Evolutionary conservation across 2,113 vertebrate genomes (phyloP), one percentile per base, ranked within the genome.

Genomic region (Campylomormyrus numenius): DNA sequence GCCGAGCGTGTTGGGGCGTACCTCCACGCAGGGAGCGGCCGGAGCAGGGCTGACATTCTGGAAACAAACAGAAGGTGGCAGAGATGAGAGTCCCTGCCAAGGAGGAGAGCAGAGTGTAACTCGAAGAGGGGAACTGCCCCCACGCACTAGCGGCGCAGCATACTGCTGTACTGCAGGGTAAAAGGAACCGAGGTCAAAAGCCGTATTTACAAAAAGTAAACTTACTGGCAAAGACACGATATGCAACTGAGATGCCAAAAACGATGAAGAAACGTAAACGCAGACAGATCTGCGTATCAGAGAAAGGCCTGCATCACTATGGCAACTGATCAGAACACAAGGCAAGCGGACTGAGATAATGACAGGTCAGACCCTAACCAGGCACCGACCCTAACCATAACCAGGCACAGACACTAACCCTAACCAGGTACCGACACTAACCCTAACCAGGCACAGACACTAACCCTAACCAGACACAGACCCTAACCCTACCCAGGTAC

Each of bases 21-120:
- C 93, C 56, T 96, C 96, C 88, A 92, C 90, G 0, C 94, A 95
- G 2, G 96, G 93, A 27, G 96, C 94, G 85, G 92, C 95, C 17
- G 96, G 96, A 35, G 94, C 94, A 0, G 96, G 94, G 89, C 95
- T 92, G 90, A 94, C 94, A 91, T 94, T 96, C 98, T 98, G 94
- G 1, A 80, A 93, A 70, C 19, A 90, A 80, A 56, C 35, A 86
- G 50, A 62, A 62, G 86, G 39, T 31, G 70, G 31, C 89, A 15
- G 89, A n/a, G 1, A 90, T 35, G 56, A 90, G 91, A 56, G 35
- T 3, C 19, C 49, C 50, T 21, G 6, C 56, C 24, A 9, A 62
- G 7, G 24, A 62, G 56, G 21, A 3, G 24, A n/a, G 56, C 56
- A 62, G 53, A 91, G 52, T 21, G 13, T 74, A 80, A 6, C 46